Conservation (phyloP, 2,113 vertebrate genomes). For the Tinamus guttatus region DNA sequence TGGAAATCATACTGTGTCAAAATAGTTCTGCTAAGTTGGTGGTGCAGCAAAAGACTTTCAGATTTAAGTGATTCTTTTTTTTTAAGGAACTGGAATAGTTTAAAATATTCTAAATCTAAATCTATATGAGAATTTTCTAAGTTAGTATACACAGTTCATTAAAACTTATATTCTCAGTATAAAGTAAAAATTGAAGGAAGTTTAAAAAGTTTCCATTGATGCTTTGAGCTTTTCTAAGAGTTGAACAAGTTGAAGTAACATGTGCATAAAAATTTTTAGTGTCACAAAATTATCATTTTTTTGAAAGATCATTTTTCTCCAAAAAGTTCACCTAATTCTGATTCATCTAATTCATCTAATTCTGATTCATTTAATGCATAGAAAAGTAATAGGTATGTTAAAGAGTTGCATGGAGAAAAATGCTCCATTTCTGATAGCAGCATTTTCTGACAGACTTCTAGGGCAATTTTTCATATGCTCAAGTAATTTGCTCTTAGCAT, state of each 20-base stretch:
- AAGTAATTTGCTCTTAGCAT: neutral
- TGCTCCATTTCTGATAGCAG: neutral
- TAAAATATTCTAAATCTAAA: neutral
- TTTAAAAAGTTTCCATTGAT: neutral
- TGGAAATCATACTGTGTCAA: fast-evolving
- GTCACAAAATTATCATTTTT: neutral
- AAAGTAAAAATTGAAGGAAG: neutral
- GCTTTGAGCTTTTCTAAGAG: neutral
- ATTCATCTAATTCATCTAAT: neutral
- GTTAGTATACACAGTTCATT: neutral
- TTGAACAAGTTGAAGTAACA: neutral
- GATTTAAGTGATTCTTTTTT: neutral
- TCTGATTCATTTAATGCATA: neutral
- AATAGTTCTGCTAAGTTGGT: neutral
- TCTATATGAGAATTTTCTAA: neutral
- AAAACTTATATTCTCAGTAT: neutral
- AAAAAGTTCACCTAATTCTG: neutral
- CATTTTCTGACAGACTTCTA: neutral
- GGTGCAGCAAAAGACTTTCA: neutral
- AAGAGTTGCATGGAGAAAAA: neutral
- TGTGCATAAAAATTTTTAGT: neutral
- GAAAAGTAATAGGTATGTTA: neutral
- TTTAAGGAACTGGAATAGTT: neutral
- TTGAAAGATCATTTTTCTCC: neutral
- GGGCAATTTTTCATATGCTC: neutral